phyloP scores from a whole-genome alignment of 2,888 invertebrate species.

The Flexamia atlantica region DNA sequence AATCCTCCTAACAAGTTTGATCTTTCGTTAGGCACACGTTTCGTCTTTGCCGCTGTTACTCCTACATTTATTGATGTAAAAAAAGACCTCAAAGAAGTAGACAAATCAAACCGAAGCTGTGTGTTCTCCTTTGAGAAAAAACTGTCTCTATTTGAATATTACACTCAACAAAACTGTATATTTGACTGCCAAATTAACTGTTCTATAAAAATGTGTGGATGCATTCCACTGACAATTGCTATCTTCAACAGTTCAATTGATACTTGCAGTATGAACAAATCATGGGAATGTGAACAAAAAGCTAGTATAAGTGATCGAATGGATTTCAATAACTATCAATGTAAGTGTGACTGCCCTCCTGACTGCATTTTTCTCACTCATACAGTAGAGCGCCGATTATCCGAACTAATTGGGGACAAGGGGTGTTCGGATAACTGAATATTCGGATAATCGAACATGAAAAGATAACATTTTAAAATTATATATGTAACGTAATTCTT shows the following conservation, averaged over 20 bases:
- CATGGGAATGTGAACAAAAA: background rate
- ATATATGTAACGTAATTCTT: no score
- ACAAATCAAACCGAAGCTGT: background rate
- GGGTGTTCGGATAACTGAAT: no score
- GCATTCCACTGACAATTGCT: background rate
- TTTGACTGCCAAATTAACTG: background rate
- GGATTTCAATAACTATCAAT: background rate
- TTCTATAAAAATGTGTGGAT: background rate
- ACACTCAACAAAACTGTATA: background rate
- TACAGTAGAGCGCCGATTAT: no score
- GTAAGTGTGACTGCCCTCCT: background rate
- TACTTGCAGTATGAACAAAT: background rate
- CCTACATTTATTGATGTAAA: background rate
- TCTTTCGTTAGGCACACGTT: no score
- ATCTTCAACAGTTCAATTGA: background rate
- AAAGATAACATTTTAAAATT: no score
- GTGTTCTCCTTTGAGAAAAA: slow-evolving; percentile 5
- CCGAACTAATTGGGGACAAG: no score
- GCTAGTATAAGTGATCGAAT: background rate
- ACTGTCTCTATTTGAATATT: background rate
- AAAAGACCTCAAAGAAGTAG: background rate
- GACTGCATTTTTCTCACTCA: background rate
- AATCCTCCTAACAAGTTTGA: no score
- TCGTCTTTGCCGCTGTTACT: background rate
- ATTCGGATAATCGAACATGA: no score